A percentile compares a stretch with the other conserved stretches of the same genome.
These are phyloP conservation scores for Podabrus alpinus DNA, from an alignment of 2,888 invertebrate genomes.

Conservation along the genomic window DNA sequence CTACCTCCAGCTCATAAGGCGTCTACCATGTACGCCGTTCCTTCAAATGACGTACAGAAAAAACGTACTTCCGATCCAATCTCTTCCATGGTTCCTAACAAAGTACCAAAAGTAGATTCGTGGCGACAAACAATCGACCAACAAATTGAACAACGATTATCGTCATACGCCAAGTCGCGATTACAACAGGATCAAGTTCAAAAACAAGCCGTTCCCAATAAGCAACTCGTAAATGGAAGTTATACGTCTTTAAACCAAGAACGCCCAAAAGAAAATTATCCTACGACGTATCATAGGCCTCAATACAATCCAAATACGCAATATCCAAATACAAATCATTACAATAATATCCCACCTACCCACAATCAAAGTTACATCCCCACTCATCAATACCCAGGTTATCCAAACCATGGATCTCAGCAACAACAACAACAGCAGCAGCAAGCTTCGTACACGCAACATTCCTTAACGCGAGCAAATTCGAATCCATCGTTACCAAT, in stretches of 20 bases:
- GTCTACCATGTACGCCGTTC: conserved; percentile 32
- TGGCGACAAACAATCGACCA: conserved; percentile 62
- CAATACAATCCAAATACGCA: conserved; percentile 37
- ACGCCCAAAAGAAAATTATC: conserved; percentile 36
- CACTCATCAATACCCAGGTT: conserved; percentile 47
- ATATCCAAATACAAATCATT: conserved; percentile 35
- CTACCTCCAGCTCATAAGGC: conserved; percentile 40
- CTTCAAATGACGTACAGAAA: conserved; percentile 38
- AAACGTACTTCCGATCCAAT: conserved; percentile 52
- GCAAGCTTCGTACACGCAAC: conserved; percentile 37
- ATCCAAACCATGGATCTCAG: conserved; percentile 36
- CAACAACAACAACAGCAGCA: conserved; percentile 28
- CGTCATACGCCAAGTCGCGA: conserved; percentile 47
- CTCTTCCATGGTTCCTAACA: conserved; percentile 51
- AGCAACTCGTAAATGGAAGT: conserved; percentile 40
- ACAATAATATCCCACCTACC: conserved; percentile 39
- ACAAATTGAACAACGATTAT: conserved; percentile 61
- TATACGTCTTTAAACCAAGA: conserved; percentile 37
- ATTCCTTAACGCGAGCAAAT: conserved; percentile 40
- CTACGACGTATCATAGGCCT: conserved; percentile 41
- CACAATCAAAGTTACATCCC: conserved; percentile 51
- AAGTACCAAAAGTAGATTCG: conserved; percentile 58
- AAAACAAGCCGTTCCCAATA: conserved; percentile 27
- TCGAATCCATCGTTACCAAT: conserved; percentile 41
- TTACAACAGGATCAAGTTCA: conserved; percentile 35